Base-by-base conservation (phyloP, 2,113 vertebrate genomes). In the Colistium nudipinnis region DNA sequence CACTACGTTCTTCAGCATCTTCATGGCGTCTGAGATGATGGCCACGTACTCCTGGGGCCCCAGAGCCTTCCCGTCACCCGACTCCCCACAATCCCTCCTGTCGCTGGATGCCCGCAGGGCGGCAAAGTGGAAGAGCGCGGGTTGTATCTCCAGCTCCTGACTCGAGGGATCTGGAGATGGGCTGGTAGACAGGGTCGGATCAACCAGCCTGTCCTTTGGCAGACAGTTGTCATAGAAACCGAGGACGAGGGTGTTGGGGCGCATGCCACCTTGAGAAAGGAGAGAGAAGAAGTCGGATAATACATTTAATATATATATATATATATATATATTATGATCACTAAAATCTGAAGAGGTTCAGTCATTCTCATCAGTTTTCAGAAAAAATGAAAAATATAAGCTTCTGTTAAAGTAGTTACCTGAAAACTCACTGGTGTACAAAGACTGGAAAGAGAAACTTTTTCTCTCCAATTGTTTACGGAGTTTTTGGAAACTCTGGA, bases 1-100 rank as follows among this genome's bases (percentile, higher is more conserved):
- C 2, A 94, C 91, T 28, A 97, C 94, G 0, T 97, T 97, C 76
- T 96, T 96, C 2, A 93, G 90, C 96, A 97, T 97, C 90, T 97
- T 97, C 68, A 96, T 89, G 20, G 96, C 94, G 0, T 97, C 96
- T 0, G 94, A 92, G 35, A 97, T 93, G 0, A 97, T 86, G 0
- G 94, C 93, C 3, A 97, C 94, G 0, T 96, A 97, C 80, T 97
- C 96, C 65, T 89, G 89, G 3, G 91, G 56, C 0, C 93, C 92
- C 0, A 97, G 82, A 63, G 75, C 74, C 84, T 94, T 93, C 22
- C 92, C 92, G 1, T 80, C 83, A 0, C 71, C 82, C 3, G 22
- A 30, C 56, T 91, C 78, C 11, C 89, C 90, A 13, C 20, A 31
- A 7, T 80, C 86, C 3, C 27, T 48, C 11, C 61, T 1, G 1